Evolutionary conservation across 2,888 invertebrate species (phyloP).

Genomic region (Machimus rusticus): DNA sequence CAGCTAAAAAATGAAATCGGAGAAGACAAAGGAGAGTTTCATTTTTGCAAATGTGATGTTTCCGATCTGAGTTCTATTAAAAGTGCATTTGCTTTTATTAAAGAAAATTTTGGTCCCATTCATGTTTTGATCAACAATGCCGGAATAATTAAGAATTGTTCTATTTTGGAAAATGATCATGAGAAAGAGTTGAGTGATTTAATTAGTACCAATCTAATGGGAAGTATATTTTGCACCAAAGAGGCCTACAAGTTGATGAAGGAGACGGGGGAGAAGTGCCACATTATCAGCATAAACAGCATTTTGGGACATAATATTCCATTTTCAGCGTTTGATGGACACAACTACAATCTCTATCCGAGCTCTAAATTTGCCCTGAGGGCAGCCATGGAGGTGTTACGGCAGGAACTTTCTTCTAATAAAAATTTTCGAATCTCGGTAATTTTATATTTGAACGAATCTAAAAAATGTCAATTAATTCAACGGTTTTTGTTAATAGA

Average conservation of each 20-base stretch:
- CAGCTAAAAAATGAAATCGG: conserved; percentile 50
- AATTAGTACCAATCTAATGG: conserved; percentile 64
- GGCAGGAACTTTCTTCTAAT: conserved; percentile 53
- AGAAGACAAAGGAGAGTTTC: conserved; percentile 54
- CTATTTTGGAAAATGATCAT: conserved; percentile 45
- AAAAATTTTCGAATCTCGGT: conserved; percentile 56
- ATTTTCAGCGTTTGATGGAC: conserved; percentile 51
- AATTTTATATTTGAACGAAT: conserved; percentile 37
- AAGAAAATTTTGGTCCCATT: conserved; percentile 64
- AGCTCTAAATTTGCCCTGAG: conserved; percentile 55
- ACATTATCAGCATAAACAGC: conserved; percentile 64
- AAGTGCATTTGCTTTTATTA: conserved; percentile 65
- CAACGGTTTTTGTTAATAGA: conserved; percentile 48
- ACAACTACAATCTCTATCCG: conserved; percentile 56
- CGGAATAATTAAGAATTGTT: conserved; percentile 56
- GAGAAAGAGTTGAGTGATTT: conserved; percentile 53
- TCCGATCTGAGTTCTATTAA: conserved; percentile 65
- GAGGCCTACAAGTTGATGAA: conserved; percentile 64
- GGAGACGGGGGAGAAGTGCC: conserved; percentile 59
- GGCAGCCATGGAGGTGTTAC: conserved; percentile 55
- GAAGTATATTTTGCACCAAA: conserved; percentile 62
- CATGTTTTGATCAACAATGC: conserved; percentile 69
- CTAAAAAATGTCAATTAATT: not conserved
- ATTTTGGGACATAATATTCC: conserved; percentile 64
- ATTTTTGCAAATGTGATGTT: conserved; percentile 65